Base-by-base conservation (phyloP, 2,113 vertebrate genomes). In the Macrotus californicus region DNA sequence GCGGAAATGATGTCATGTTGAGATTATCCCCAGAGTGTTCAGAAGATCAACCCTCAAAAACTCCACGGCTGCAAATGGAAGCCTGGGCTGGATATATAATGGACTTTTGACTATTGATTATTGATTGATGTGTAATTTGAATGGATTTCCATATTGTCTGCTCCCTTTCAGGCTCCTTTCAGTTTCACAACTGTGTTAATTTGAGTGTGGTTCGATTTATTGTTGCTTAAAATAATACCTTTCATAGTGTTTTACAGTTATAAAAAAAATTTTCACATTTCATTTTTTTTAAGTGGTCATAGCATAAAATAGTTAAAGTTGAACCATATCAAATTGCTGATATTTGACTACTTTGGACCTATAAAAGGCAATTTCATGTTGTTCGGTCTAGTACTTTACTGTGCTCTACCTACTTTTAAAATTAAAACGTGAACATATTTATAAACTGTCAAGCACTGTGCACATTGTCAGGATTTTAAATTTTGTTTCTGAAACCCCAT, bases 231-330 rank as follows among this genome's bases (percentile, higher is more conserved):
- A 91, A 82, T 87, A 59, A 70, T 91, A 75, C 18, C 46, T 95
- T 87, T 15, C 16, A 18, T 67, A 1, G 48, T 76, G 34, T 1
- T 69, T 87, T 83, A 73, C 13, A 81, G 7, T 18, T 61, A 50
- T 70, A 43, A 76, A 26, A 61, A 52, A 11, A 39, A 72, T 41
- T 77, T 64, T 87, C 54, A 64, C 15, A n/a, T 31, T 77, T 89
- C 16, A 73, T 80, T 91, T 54, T 95, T 95, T 91, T 87, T 8
- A 95, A 89, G n/a, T 94, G 76, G 3, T 46, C 72, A 21, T 77
- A 67, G 50, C 22, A 4, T 91, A 61, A 61, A 75, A 54, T 70
- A 84, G 64, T 91, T 91, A 84, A 34, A 16, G 36, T 66, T 70
- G 84, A 66, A 73, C 10, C 36, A 16, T 64, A 31, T 85, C 54